Percentiles rank a stretch among this genome's conserved stretches.
Evolutionary conservation across 2,797 vertebrate species (phyloP).

Genomic region (Acanthurus tractus): DNA sequence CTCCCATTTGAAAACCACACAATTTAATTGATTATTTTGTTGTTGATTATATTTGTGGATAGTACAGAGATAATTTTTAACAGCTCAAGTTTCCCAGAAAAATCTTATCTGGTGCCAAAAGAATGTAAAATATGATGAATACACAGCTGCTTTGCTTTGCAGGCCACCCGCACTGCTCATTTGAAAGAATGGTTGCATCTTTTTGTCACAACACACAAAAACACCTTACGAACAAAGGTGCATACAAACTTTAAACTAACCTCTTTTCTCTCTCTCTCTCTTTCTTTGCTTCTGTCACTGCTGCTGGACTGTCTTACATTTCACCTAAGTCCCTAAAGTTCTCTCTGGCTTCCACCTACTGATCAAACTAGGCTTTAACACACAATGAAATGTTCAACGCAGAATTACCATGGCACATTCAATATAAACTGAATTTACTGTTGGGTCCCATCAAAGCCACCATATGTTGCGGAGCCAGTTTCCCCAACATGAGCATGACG

Average conservation of each 20-base stretch:
- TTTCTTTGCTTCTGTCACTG: conserved; percentile 32
- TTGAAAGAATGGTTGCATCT: conserved; percentile 4
- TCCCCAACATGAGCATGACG: conserved; percentile 73
- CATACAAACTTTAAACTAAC: not conserved
- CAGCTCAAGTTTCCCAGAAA: conserved; percentile 9
- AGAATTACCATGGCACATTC: conserved; percentile 82
- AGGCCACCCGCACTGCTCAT: conserved; percentile 47
- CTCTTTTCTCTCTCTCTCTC: not conserved
- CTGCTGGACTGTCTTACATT: conserved; percentile 51
- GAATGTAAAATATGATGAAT: conserved; percentile 57
- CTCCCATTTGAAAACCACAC: not conserved
- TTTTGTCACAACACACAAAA: conserved; percentile 3
- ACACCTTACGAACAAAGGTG: not conserved
- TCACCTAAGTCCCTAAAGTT: conserved; percentile 44
- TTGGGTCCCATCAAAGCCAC: conserved; percentile 77
- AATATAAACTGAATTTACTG: conserved; percentile 81
- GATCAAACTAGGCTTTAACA: conserved; percentile 69
- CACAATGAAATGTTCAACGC: conserved; percentile 76
- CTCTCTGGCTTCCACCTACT: conserved; percentile 60
- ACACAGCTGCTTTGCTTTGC: conserved; percentile 30
- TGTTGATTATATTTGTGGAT: conserved; percentile 13
- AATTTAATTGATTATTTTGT: not conserved
- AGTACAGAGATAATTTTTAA: conserved; percentile 19
- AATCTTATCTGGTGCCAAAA: conserved; percentile 29
- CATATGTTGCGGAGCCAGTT: conserved; percentile 74